A percentile compares a stretch with the other conserved stretches of the same genome.
phyloP scores from a whole-genome alignment of 1,140 invertebrate species.

The Nebria ingens region DNA sequence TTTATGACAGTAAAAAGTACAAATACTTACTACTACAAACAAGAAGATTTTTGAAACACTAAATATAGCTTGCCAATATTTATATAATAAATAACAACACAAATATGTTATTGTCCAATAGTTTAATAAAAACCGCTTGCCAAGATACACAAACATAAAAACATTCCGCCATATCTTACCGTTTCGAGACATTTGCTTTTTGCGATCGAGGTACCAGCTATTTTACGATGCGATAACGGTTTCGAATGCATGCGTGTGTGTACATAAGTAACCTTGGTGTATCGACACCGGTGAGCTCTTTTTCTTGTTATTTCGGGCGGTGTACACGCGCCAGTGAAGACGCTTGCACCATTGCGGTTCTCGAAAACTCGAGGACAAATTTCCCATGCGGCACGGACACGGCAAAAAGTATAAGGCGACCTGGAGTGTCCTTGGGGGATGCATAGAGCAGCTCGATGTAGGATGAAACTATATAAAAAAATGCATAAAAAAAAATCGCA shows the following conservation, averaged over 20 bases:
- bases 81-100: too few species aligned
- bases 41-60: too few species aligned
- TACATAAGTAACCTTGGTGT: background rate
- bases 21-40: too few species aligned
- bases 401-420: conserved; percentile 6
- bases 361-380: conserved; percentile 7
- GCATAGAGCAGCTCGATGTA: background rate
- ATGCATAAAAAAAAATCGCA: background rate
- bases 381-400: background rate
- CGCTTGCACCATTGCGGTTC: background rate
- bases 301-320: background rate
- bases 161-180: too few species aligned
- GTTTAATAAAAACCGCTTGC: too few species aligned
- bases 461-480: conserved; percentile 7
- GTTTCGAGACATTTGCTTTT: too few species aligned
- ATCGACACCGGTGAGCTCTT: background rate
- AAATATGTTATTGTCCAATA: too few species aligned
- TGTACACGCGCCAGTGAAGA: background rate
- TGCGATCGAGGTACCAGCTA: background rate
- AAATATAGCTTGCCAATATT: too few species aligned
- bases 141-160: too few species aligned
- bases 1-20: too few species aligned
- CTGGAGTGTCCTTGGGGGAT: conserved; percentile 1
- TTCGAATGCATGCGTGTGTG: background rate
- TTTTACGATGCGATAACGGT: background rate